These are phyloP conservation scores for Porites cylindrica DNA, from an alignment of 92 coral and sea anemone species.

Conservation along the genomic window DNA sequence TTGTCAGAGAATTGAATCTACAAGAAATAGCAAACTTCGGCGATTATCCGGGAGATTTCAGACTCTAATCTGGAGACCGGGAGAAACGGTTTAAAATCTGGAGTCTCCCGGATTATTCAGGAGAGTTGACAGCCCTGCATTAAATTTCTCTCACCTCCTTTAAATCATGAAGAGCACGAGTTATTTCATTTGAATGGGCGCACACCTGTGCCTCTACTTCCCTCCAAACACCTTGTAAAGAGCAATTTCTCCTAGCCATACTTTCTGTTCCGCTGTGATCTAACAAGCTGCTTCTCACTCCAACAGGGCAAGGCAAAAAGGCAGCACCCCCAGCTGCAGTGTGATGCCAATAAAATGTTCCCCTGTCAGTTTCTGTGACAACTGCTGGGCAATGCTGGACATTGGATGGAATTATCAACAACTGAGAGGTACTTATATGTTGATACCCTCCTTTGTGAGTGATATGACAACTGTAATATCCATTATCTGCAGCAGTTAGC, in stretches of 20 bases:
- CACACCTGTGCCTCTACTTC: slow-evolving; percentile 68
- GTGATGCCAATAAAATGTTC: slow-evolving; percentile 85
- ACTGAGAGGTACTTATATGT: slow-evolving; percentile 40
- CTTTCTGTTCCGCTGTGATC: slow-evolving; percentile 29
- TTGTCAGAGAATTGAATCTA: too few species aligned
- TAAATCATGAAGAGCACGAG: slow-evolving; percentile 67
- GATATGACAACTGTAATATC: slow-evolving; percentile 71
- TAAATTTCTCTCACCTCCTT: slow-evolving; percentile 62
- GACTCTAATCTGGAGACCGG: too few species aligned
- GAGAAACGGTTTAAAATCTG: too few species aligned
- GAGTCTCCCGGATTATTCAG: too few species aligned
- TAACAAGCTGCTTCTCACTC: slow-evolving; percentile 35
- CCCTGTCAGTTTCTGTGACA: slow-evolving; percentile 69
- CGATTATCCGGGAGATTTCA: too few species aligned
- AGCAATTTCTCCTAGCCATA: slow-evolving; percentile 73
- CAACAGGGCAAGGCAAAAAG: slow-evolving; percentile 78
- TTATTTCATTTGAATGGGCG: slow-evolving; percentile 71
- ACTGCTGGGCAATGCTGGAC: slow-evolving; percentile 74
- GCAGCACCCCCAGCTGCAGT: slow-evolving; percentile 74
- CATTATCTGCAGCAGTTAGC: slow-evolving; percentile 65
- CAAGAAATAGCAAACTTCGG: too few species aligned
- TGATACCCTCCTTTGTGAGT: slow-evolving; percentile 60
- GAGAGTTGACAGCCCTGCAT: too few species aligned
- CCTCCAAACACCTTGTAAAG: slow-evolving; percentile 68
- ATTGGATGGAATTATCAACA: slow-evolving; percentile 64